Base-by-base conservation (phyloP, 2,797 vertebrate genomes). In the Acanthurus tractus region DNA sequence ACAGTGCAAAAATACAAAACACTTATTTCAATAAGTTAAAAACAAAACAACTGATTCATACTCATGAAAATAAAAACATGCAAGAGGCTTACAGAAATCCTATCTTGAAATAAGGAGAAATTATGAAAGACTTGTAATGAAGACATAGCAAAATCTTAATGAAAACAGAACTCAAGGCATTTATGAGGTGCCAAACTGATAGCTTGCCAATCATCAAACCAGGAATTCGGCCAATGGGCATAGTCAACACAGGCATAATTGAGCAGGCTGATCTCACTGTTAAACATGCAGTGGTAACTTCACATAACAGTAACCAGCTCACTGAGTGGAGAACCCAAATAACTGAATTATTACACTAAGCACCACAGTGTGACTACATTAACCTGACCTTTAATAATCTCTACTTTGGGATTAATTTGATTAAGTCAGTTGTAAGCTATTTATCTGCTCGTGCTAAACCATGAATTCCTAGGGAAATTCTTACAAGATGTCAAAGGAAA, bases 401-500 rank as follows among this genome's bases (percentile, higher is more conserved):
- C 56, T 63, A 38, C 70, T 55, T 56, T 65, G 23, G 66, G 54
- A 66, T 62, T 72, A 38, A 48, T 79, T 79, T 84, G 57, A 82
- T 83, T 83, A 76, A 78, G 38, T 29, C 75, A 17, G 80, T 58
- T 59, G 59, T 82, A 56, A 55, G 53, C 56, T 3, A 68, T 64
- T 76, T 53, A 78, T 74, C 63, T 83, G 71, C 63, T 65, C 42
- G 76, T 73, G 71, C 62, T 54, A 67, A 83, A 75, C 62, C n/a
- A 53, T 48, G 69, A 62, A 76, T 80, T 86, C 73, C 80, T 49
- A 8, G 65, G 65, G 79, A 81, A 61, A 73, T 85, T 62, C 54
- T 34, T 50, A 64, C 34, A 63, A 83, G 85, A 82, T 46, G 79
- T 64, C 64, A 53, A 48, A 69, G 55, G 81, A 84, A 88, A 88